Base-by-base conservation (phyloP, 1,140 invertebrate species). In the Diorhabda elongata region DNA sequence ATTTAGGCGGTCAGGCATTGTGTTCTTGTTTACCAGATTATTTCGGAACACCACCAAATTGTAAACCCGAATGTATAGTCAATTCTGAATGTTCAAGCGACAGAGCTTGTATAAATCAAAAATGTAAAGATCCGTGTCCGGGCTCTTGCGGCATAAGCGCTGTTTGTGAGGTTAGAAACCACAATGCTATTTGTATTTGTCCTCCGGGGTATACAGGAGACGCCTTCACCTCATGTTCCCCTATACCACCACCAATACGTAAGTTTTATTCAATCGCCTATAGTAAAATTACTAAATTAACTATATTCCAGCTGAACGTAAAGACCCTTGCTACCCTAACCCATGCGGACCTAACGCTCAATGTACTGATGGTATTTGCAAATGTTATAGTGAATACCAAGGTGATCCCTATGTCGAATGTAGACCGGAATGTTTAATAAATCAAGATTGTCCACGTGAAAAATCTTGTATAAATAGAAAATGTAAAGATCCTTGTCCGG, bases 401-500 rank as follows among this genome's bases (percentile, higher is more conserved):
- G 91, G 87, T 44, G 85, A 84, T 67, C 89, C 90, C 9, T 86
- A 87, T 61, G 84, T 85, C 26, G 85, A 85, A 67, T 93, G 91
- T 75, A 81, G 88, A 65, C 89, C 90, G 5, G 90, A 92, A 76
- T 92, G 90, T 76, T 84, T 86, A 2, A 75, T 87, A 0, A 86
- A 89, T 77, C 82, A 85, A 0, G 91, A 93, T 64, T 94, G 92
- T 77, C 72, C 85, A 2, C 82, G 83, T 45, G 83, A 88, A 72
- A 86, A 84, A 70, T 88, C 90, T 59, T 92, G 91, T 68, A 83
- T 90, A 58, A 84, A 87, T 74, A 86, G 85, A 73, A 90, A 89
- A 77, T 93, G 91, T 77, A 81, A 81, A 45, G 89, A 93, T 80
- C 92, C 92, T 41, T 92, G 91, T 76, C 85, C 86, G 4, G 91